phyloP scores from a whole-genome alignment of 2,888 invertebrate species.

The Baccha elongata region DNA sequence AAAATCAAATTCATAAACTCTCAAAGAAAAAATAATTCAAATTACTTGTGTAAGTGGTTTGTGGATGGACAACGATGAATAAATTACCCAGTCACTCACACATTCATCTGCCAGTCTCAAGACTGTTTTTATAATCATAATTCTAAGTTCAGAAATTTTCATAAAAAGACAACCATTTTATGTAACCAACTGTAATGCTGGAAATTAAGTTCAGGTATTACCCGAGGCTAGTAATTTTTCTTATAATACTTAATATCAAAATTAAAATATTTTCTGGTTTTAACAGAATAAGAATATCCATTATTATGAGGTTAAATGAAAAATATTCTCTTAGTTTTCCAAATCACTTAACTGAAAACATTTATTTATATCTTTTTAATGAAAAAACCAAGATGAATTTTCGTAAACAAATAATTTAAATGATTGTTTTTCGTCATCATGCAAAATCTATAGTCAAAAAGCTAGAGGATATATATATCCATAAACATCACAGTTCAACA shows the following conservation, averaged over 20 bases:
- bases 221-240: neutral
- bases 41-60: no score
- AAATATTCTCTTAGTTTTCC: neutral
- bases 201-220: neutral
- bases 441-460: no score
- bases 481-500: no score
- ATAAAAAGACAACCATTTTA: neutral
- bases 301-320: neutral
- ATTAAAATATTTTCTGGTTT: constrained; percentile 11
- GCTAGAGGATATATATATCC: no score
- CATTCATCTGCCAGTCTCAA: no score
- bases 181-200: neutral
- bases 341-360: neutral
- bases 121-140: no score
- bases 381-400: neutral
- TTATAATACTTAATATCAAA: no score
- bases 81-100: no score
- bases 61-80: no score
- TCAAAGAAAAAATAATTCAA: no score
- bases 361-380: neutral
- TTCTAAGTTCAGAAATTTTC: no score
- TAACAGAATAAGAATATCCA: neutral
- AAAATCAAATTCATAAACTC: no score
- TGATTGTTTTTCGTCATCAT: constrained; percentile 1
- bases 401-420: neutral